Base-by-base conservation (phyloP, 2,113 vertebrate genomes). In the Cyprinodon tularosa region DNA sequence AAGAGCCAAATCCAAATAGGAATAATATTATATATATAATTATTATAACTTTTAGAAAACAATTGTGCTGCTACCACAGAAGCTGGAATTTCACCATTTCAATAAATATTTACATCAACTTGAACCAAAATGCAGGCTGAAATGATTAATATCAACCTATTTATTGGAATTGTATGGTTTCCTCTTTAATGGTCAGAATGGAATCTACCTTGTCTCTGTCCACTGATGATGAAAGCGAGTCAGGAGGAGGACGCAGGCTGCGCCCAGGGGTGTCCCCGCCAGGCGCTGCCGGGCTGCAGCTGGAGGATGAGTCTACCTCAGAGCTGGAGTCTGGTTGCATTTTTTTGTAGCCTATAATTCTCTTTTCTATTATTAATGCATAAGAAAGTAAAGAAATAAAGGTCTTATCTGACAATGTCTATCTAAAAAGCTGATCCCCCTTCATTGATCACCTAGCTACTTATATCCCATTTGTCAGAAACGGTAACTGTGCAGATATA, bases 251-350 rank as follows among this genome's bases (percentile, higher is more conserved):
- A 50, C 93, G 96, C 67, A 95, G 95, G 83, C 95, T 96, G 92
- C 96, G 95, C 62, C 94, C 94, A 65, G 96, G 95, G 79, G 86
- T 97, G 91, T 97, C 96, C 89, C 95, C 96, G 40, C 94, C 95
- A 66, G 95, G 96, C 83, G 96, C 97, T 90, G 96, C 95, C 90
- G 96, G 95, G 90, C 96, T 96, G 91, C 97, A 96, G 92, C 96
- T 96, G 74, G 96, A 97, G 60, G 96, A 95, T 0, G 95, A 94
- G 85, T 97, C 96, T 87, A 95, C 95, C 38, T 97, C 96, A 66
- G 93, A 78, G 86, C 91, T 84, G 89, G 95, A 96, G 87, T 95
- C 93, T 72, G 94, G 95, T 89, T 95, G 96, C 96, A 97, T 98
- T 92, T 81, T 85, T 59, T 53, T 9, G 17, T 50, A 29, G 29